These are phyloP conservation scores for Ginglymostoma cirratum DNA, from an alignment of 2,113 vertebrate species.

Conservation along the genomic window DNA sequence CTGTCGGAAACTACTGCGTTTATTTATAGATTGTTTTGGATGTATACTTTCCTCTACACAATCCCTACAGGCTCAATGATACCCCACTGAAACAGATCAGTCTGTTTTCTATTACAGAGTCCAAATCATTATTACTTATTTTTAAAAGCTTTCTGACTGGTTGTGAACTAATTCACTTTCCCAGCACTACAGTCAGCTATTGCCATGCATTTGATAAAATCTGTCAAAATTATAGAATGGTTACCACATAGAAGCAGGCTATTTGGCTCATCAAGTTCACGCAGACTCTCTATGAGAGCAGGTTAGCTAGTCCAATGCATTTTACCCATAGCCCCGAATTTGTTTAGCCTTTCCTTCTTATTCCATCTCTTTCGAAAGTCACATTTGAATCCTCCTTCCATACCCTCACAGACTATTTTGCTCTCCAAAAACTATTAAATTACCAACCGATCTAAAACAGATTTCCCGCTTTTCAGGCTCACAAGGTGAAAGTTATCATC, in stretches of 20 bases:
- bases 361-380: neutral
- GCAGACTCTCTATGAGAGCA: neutral
- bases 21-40: neutral
- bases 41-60: neutral
- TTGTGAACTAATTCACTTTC: neutral
- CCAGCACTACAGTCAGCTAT: neutral
- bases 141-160: too few relatives aligned
- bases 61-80: neutral
- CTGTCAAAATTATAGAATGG: neutral
- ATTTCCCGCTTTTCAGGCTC: neutral
- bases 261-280: neutral
- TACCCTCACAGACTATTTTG: neutral
- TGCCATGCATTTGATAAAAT: neutral
- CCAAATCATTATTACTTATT: neutral
- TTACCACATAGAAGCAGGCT: neutral
- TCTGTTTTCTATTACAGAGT: neutral
- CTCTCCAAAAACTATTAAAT: neutral
- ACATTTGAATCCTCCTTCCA: neutral
- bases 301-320: too few relatives aligned
- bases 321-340: too few relatives aligned
- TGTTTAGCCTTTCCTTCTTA: neutral
- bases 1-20: neutral
- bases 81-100: neutral
- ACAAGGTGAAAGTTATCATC: neutral
- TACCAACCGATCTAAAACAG: neutral